Conservation (phyloP, 1,140 invertebrate species). For the roundworm (Caenorhabditis elegans) region WBcel235 BX284606.5:6558501-6559000, state of each 20-base stretch:
- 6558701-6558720: too few species aligned
- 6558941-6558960: not conserved
- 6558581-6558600: slow-evolving; percentile 13
- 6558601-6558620: slow-evolving; percentile 30
- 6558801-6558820: too few species aligned
- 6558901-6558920: not conserved
- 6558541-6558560: slow-evolving; percentile 26
- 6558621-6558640: slow-evolving; percentile 41
- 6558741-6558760: too few species aligned
- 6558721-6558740: too few species aligned
- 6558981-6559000: not conserved
- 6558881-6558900: slow-evolving; percentile 20
- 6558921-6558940: slow-evolving; percentile 17
- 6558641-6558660: slow-evolving; percentile 35
- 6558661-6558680: not conserved
- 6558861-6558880: too few species aligned
- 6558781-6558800: too few species aligned
- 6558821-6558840: too few species aligned
- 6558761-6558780: too few species aligned
- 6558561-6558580: not conserved
- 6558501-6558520: slow-evolving; percentile 9
- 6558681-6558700: too few species aligned
- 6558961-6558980: not conserved
- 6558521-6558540: slow-evolving; percentile 34
- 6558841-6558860: too few species aligned